phyloP scores from a whole-genome alignment of 2,888 invertebrate species.

The Monochamus alternatus region DNA sequence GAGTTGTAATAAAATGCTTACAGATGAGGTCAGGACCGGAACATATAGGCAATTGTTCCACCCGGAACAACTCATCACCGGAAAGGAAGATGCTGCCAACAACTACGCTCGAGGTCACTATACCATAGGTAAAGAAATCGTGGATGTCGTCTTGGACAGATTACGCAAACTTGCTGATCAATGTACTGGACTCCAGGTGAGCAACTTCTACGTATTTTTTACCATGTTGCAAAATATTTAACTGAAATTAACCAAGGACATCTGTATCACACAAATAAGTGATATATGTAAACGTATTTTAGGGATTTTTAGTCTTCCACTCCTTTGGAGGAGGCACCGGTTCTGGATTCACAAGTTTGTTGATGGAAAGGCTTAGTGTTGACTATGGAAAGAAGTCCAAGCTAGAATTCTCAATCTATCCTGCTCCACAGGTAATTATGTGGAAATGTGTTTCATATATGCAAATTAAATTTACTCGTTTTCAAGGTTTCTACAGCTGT shows the following conservation, averaged over 20 bases:
- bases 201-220: background rate
- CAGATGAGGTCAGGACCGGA: constrained; percentile 71
- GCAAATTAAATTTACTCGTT: background rate
- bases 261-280: background rate
- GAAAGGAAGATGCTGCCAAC: constrained; percentile 90
- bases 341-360: constrained; percentile 92
- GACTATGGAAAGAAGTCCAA: constrained; percentile 96
- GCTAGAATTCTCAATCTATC: constrained; percentile 94
- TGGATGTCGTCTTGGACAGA: constrained; percentile 82
- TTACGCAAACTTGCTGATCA: constrained; percentile 78
- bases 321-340: constrained; percentile 94
- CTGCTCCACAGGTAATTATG: constrained; percentile 85
- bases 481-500: constrained; percentile 84
- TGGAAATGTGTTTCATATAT: background rate
- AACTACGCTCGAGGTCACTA: constrained; percentile 90
- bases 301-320: constrained; percentile 94
- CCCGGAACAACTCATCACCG: constrained; percentile 83
- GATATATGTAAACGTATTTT: constrained; percentile 55
- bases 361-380: constrained; percentile 93
- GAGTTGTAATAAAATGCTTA: constrained; percentile 12
- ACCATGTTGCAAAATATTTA: background rate
- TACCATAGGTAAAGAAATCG: constrained; percentile 83
- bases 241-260: background rate
- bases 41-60: constrained; percentile 77
- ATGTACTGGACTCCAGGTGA: constrained; percentile 75